Conservation (phyloP, 1,140 invertebrate species). For the Zaprionus nigranus region DNA sequence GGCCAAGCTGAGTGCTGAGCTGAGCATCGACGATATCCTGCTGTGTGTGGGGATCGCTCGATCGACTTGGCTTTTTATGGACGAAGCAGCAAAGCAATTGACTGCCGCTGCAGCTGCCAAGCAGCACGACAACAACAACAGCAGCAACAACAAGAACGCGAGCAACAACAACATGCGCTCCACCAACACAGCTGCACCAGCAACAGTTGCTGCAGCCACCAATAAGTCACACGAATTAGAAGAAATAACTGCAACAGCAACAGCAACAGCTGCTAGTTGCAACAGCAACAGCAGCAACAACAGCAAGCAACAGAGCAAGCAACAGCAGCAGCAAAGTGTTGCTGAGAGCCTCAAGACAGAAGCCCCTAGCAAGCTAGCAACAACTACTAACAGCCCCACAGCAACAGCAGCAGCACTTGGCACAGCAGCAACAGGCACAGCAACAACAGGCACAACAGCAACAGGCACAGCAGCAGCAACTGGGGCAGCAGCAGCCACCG, state of each 20-base stretch:
- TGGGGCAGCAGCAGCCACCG: slow-evolving; percentile 33
- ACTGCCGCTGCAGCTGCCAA: slow-evolving; percentile 65
- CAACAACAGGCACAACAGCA: slow-evolving; percentile 51
- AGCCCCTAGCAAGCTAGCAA: slow-evolving; percentile 24
- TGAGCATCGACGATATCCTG: slow-evolving; percentile 62
- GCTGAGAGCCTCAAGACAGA: not conserved
- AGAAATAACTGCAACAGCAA: slow-evolving; percentile 3
- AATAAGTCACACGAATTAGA: slow-evolving; percentile 29
- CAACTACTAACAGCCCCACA: slow-evolving; percentile 13
- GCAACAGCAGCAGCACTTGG: slow-evolving; percentile 42
- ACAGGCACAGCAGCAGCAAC: slow-evolving; percentile 18
- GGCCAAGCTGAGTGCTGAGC: slow-evolving; percentile 44
- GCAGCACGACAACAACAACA: slow-evolving; percentile 23
- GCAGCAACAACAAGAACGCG: slow-evolving; percentile 17
- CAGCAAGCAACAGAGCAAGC: slow-evolving; percentile 18
- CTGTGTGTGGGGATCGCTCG: slow-evolving; percentile 71
- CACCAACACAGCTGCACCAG: slow-evolving; percentile 27
- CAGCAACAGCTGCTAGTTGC: slow-evolving; percentile 7
- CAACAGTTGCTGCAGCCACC: slow-evolving; percentile 17
- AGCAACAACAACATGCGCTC: slow-evolving; percentile 27
- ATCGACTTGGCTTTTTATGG: slow-evolving; percentile 60
- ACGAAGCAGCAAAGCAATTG: slow-evolving; percentile 72
- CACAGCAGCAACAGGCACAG: slow-evolving; percentile 57
- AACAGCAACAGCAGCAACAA: slow-evolving; percentile 9
- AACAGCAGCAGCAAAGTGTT: slow-evolving; percentile 12